Evolutionary conservation across 2,888 invertebrate species (phyloP), one percentile per base, ranked within the genome.

Genomic region (Phortica magna): DNA sequence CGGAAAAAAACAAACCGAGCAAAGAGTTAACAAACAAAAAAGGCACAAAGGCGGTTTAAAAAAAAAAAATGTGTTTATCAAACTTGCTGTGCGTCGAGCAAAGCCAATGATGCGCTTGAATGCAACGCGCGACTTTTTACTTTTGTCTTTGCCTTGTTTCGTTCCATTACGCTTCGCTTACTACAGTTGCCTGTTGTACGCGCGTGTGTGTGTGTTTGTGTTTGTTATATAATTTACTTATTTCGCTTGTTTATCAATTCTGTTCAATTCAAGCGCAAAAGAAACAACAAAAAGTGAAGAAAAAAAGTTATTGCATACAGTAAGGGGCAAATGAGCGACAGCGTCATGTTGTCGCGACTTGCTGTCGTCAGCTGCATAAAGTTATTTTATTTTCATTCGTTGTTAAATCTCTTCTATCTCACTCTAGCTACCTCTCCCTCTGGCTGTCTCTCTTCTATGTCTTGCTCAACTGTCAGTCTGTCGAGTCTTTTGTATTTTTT

Each of bases 301-400:
- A 74, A 17, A 82, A 74, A 84, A 75, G 83, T 82, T 83, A 83
- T 84, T 85, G 85, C 87, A 87, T 83, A 84, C 82, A 78, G 77
- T 39, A 61, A 73, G 83, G 79, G 80, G 83, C 82, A 81, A 81
- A 80, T 83, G 78, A 82, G 78, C 64, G 68, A 42, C 78, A 76
- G 81, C 86, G 83, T 78, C 83, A 86, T 78, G 79, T 82, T 79
- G 80, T 80, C 85, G 88, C 88, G 88, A 88, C 88, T 84, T 79
- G 77, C 77, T 78, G 85, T 83, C 85, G 85, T 88, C 87, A 78
- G 78, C 81, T 81, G 85, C 80, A 80, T 79, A 77, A 83, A 83
- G 83, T 86, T 86, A 87, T 86, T 85, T 85, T 88, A 85, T 85
- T 88, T 85, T 88, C 85, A 83, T 77, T 84, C 75, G 74, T 76